A percentile compares a stretch with the other conserved stretches of the same genome.
Conservation (phyloP, 2,113 vertebrate species). For the Mormyrus iriodes region DNA sequence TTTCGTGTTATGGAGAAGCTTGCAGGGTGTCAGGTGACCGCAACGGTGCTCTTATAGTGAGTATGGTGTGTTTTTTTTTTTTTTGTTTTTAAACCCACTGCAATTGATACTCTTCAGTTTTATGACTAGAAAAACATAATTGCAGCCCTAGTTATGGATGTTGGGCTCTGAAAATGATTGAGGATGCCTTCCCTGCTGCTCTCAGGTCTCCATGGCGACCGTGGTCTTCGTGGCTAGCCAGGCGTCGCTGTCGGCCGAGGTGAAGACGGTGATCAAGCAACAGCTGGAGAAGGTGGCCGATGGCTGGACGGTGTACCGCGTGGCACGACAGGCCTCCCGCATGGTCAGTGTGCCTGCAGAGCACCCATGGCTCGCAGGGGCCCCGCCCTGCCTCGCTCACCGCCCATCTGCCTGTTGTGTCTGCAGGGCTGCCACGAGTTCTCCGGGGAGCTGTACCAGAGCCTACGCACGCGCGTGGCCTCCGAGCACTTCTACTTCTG, state of each 20-base stretch:
- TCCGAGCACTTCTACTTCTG: constrained; percentile 99
- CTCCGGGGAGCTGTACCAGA: constrained; percentile 90
- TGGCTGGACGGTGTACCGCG: constrained; percentile 94
- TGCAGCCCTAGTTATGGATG: background rate
- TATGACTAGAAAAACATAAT: background rate
- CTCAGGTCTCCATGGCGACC: constrained; percentile 88
- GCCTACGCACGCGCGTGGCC: constrained; percentile 87
- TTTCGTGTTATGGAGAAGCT: background rate
- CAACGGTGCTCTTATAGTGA: background rate
- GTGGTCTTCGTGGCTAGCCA: constrained; percentile 97
- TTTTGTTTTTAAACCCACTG: background rate
- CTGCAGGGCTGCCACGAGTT: constrained; percentile 89
- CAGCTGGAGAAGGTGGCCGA: constrained; percentile 88
- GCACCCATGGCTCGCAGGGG: background rate
- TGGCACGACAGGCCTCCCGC: constrained; percentile 92
- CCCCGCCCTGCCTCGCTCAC: background rate
- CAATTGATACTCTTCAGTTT: background rate
- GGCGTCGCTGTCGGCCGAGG: constrained; percentile 80
- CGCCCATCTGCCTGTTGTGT: background rate
- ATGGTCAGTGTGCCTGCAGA: constrained; percentile 66
- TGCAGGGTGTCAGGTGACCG: background rate
- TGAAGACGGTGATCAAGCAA: constrained; percentile 87
- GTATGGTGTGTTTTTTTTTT: background rate
- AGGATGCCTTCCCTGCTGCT: background rate
- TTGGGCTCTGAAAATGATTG: background rate